Evolutionary conservation across 1,140 invertebrate species (phyloP).

Genomic region (Drosophila sp.): DNA sequence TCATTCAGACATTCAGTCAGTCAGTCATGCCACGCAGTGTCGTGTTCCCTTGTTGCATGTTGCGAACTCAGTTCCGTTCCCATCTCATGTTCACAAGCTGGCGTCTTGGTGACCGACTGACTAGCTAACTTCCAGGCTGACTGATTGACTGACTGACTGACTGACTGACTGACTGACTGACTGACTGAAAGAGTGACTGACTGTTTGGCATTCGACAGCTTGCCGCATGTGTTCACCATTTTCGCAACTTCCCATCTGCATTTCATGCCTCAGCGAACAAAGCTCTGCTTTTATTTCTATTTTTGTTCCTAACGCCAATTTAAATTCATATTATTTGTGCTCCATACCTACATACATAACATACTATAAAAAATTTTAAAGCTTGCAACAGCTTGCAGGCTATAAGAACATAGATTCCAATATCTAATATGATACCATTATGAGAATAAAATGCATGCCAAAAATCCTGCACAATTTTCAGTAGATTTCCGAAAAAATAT

Average conservation of each 20-base stretch:
- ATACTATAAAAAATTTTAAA: background rate
- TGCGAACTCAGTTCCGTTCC: constrained; percentile 56
- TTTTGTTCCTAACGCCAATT: constrained; percentile 60
- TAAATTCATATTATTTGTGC: constrained; percentile 80
- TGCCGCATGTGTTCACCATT: constrained; percentile 61
- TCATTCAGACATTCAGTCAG: constrained; percentile 67
- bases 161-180: constrained; percentile 20
- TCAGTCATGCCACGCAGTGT: constrained; percentile 29
- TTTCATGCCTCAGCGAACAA: constrained; percentile 60
- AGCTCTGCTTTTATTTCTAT: constrained; percentile 31
- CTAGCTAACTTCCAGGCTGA: constrained; percentile 4
- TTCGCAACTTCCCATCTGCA: constrained; percentile 71
- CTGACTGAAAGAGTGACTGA: constrained; percentile 6
- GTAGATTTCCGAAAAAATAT: too few relatives aligned
- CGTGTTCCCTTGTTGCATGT: constrained; percentile 9
- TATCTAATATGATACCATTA: too few relatives aligned
- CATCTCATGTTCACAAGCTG: constrained; percentile 71
- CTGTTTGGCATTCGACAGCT: constrained; percentile 54
- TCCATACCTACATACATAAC: constrained; percentile 20
- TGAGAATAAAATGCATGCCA: too few relatives aligned
- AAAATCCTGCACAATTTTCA: too few relatives aligned
- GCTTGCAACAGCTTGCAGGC: background rate
- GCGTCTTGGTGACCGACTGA: constrained; percentile 8
- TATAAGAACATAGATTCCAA: background rate
- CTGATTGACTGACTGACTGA: constrained; percentile 15